These are phyloP conservation scores for Pyralis farinalis DNA, from an alignment of 2,888 invertebrate species.

Conservation along the genomic window DNA sequence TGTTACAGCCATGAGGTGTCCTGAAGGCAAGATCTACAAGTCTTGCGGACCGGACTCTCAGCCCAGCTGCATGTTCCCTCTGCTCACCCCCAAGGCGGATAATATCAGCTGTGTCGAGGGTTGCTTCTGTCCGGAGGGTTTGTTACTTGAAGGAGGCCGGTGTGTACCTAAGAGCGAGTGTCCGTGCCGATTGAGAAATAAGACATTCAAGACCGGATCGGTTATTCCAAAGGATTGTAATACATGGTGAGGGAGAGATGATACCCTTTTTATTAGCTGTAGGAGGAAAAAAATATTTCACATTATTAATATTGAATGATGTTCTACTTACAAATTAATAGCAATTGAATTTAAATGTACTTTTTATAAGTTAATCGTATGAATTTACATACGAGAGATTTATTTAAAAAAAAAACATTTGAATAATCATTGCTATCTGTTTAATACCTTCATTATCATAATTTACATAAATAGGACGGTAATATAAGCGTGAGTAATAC, in stretches of 20 bases:
- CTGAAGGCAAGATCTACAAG: slow-evolving; percentile 87
- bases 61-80: slow-evolving; percentile 85
- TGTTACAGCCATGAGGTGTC: slow-evolving; percentile 87
- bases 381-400: too few species aligned
- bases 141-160: slow-evolving; percentile 86
- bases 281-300: neutral
- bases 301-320: too few species aligned
- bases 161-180: slow-evolving; percentile 88
- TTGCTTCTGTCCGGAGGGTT: slow-evolving; percentile 92
- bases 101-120: slow-evolving; percentile 89
- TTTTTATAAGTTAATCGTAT: too few species aligned
- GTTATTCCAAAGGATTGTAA: slow-evolving; percentile 91
- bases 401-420: too few species aligned
- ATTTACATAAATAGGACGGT: too few species aligned
- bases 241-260: slow-evolving; percentile 82
- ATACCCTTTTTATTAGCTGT: neutral
- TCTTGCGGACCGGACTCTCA: slow-evolving; percentile 89
- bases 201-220: slow-evolving; percentile 85
- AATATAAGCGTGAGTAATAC: too few species aligned
- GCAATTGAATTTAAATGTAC: too few species aligned
- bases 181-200: slow-evolving; percentile 89
- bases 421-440: too few species aligned
- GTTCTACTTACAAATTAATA: too few species aligned
- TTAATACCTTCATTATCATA: too few species aligned
- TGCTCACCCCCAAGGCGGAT: slow-evolving; percentile 30